Conservation (phyloP, 2,888 invertebrate genomes). For the Philereme vetulata region DNA sequence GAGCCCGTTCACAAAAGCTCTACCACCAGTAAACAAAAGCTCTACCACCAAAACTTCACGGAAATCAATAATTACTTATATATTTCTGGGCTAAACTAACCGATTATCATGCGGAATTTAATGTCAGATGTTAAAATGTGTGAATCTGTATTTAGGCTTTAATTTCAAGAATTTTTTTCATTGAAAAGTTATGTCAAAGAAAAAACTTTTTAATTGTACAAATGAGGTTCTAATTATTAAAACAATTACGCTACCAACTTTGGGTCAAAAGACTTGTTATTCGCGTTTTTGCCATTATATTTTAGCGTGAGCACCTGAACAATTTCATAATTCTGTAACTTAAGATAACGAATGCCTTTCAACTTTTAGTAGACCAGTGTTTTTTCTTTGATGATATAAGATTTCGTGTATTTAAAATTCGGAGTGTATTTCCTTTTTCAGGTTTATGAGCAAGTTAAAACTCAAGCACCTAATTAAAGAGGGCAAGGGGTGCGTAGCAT, state of each 20-base stretch:
- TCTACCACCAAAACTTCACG: too few relatives aligned
- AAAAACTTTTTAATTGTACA: conserved; percentile 60
- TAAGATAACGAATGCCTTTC: conserved; percentile 68
- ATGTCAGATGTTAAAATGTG: not conserved
- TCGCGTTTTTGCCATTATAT: conserved; percentile 52
- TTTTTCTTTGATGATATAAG: conserved; percentile 55
- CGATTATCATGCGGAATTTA: not conserved
- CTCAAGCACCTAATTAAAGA: conserved; percentile 61
- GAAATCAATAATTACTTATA: too few relatives aligned
- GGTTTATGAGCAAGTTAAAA: conserved; percentile 67
- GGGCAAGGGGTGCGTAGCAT: conserved; percentile 41
- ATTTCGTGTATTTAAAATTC: conserved; percentile 58
- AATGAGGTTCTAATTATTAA: conserved; percentile 76
- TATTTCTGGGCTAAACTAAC: not conserved
- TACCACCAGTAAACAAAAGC: too few relatives aligned
- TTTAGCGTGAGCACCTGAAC: conserved; percentile 51
- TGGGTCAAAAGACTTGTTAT: conserved; percentile 52
- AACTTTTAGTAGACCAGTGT: conserved; percentile 55
- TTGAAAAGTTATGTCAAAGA: conserved; percentile 56
- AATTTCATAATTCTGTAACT: conserved; percentile 75
- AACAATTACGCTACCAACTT: conserved; percentile 65
- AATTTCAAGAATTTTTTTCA: conserved; percentile 49
- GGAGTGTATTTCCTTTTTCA: conserved; percentile 51
- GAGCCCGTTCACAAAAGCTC: too few relatives aligned
- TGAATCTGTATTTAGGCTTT: conserved; percentile 5